Evolutionary conservation across 2,888 invertebrate species (phyloP).

Genomic region (Nomada flava): DNA sequence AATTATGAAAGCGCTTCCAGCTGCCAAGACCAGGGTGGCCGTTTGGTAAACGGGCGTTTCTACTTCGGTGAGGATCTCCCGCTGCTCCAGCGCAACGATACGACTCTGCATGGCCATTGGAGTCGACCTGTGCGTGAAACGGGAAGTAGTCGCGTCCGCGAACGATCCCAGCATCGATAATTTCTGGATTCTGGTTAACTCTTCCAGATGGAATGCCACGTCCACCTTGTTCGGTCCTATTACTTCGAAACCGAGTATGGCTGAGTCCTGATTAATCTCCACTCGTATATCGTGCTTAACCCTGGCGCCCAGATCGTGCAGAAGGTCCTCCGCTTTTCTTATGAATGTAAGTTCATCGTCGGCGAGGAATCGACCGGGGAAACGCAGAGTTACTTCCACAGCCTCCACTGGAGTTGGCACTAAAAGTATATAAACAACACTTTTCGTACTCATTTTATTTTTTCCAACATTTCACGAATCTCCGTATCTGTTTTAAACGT

Average conservation of each 20-base stretch:
- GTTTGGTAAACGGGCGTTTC: conserved; percentile 90
- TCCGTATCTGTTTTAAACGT: no score
- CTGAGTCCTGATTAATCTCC: conserved; percentile 79
- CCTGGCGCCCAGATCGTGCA: conserved; percentile 80
- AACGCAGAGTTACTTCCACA: conserved; percentile 90
- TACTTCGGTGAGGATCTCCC: conserved; percentile 89
- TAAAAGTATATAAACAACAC: conserved; percentile 75
- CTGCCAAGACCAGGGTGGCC: conserved; percentile 91
- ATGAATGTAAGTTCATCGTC: conserved; percentile 77
- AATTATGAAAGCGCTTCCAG: conserved; percentile 92
- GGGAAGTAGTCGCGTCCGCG: conserved; percentile 88
- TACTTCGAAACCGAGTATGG: conserved; percentile 84
- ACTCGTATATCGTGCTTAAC: conserved; percentile 78
- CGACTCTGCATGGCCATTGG: conserved; percentile 82
- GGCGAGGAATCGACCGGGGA: conserved; percentile 87
- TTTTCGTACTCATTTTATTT: neutral
- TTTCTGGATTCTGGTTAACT: conserved; percentile 88
- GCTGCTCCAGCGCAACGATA: conserved; percentile 86
- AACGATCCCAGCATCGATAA: conserved; percentile 85
- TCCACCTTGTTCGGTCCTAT: conserved; percentile 91
- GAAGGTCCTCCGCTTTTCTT: conserved; percentile 77
- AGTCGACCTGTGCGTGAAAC: conserved; percentile 86
- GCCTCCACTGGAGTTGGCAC: conserved; percentile 90
- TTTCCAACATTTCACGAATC: neutral
- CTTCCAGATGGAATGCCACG: conserved; percentile 91